These are phyloP conservation scores for Oxyteleia sp. DNA, from an alignment of 2,888 invertebrate genomes.

Conservation along the genomic window DNA sequence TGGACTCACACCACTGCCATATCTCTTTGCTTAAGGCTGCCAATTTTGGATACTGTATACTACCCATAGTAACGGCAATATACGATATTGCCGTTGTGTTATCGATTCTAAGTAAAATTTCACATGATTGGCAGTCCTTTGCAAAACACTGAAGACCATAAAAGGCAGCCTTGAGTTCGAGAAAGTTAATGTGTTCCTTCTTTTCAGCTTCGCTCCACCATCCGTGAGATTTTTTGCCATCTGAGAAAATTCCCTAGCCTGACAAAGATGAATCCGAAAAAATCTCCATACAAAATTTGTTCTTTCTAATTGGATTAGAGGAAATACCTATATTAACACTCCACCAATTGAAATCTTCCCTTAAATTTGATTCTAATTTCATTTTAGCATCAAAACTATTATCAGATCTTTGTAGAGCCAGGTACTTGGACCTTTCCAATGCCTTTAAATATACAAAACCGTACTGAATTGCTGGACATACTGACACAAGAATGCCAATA, in stretches of 20 bases:
- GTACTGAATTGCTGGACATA: background rate
- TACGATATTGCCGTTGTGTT: conserved; percentile 42
- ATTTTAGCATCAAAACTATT: conserved; percentile 2
- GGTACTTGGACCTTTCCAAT: background rate
- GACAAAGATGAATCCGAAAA: background rate
- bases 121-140: conserved; percentile 1
- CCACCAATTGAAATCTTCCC: conserved; percentile 9
- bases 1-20: conserved; percentile 45
- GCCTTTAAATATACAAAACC: background rate
- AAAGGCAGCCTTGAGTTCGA: no score
- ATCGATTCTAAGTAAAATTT: conserved; percentile 46
- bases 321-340: background rate
- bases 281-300: background rate
- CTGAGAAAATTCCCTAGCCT: background rate
- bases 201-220: no score
- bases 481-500: background rate
- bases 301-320: background rate
- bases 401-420: background rate
- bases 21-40: conserved; percentile 26
- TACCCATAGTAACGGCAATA: conserved; percentile 46
- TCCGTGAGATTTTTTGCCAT: no score
- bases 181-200: no score
- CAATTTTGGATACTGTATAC: conserved; percentile 31
- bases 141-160: conserved; percentile 60
- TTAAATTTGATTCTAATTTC: background rate